Base-by-base conservation (phyloP, 2,888 invertebrate genomes). In the Troides oblongomaculatus region DNA sequence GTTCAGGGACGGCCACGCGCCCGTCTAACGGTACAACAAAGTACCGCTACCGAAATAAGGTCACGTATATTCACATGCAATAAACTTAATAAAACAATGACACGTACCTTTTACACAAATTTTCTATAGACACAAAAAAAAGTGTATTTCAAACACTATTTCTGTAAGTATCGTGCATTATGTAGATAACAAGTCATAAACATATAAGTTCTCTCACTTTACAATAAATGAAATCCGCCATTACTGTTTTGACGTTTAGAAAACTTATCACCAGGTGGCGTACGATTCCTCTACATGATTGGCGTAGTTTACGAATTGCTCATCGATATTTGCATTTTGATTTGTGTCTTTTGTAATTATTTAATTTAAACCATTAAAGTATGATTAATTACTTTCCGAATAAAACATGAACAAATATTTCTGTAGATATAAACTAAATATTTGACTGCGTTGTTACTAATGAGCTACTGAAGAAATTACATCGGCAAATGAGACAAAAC, bases 11-110 rank as follows among this genome's bases (percentile, higher is more conserved):
- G 74, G 76, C 76, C 78, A 82, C 86, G 82, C 78, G 83, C 90
- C 80, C 82, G 84, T 77, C 73, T 91, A 90, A 93, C 90, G 92
- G 93, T 90, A 91, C 82, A 83, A 79, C 77, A 79, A 77, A 87
- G 87, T 90, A 89, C 90, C 90, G 90, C 88, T 89, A 85, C 77
- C 80, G 80, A 81, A 92, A 92, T 92, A 90, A 85, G 92, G 92
- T 92, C 92, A 92, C 81, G 88, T 89, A 88, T 88, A 85, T 77
- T 79, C 76, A 76, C 79, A 79, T 77, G 76, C 71, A 73, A 74
- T 71, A 71, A 70, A 72, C 62, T 73, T 65, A 69, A 53, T 72
- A 72, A 70, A 68, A 71, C 72, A 74, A 77, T 71, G 59, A 74
- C 64, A 81, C 88, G 81, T 82, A 89, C 87, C 86, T 84, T 72